Conservation (phyloP, 2,113 vertebrate genomes). For the Osmerus mordax region DNA sequence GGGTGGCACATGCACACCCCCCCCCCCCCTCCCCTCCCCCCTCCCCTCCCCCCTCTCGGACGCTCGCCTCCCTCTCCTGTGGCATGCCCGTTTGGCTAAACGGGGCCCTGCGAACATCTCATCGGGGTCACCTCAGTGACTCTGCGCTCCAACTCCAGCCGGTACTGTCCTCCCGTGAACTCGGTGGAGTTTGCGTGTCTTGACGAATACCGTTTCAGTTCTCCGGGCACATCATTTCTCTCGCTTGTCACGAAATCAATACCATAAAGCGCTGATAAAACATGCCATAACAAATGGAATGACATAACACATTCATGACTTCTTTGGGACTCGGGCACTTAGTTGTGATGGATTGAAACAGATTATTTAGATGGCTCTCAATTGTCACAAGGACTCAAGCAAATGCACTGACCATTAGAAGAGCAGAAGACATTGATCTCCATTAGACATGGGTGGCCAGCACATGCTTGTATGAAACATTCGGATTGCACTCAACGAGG, state of each 20-base stretch:
- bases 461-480: neutral
- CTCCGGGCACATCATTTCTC: neutral
- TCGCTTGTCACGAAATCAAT: neutral
- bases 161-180: neutral
- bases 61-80: constrained; percentile 48
- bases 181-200: neutral
- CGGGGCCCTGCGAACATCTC: constrained; percentile 56
- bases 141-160: neutral
- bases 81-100: constrained; percentile 57
- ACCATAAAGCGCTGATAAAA: constrained; percentile 25
- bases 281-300: constrained; percentile 54
- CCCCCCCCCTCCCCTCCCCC: constrained; percentile 34
- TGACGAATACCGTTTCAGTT: neutral
- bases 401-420: neutral
- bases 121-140: constrained; percentile 38
- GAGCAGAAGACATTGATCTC: neutral
- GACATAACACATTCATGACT: neutral
- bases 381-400: neutral
- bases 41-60: constrained; percentile 43
- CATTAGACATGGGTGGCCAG: neutral
- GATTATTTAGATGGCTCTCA: neutral
- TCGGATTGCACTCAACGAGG: neutral
- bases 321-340: neutral
- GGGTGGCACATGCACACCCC: constrained; percentile 47
- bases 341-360: neutral